A percentile compares a stretch with the other conserved stretches of the same genome.
Conservation (phyloP, 2,888 invertebrate species). For the Cheilosia variabilis region DNA sequence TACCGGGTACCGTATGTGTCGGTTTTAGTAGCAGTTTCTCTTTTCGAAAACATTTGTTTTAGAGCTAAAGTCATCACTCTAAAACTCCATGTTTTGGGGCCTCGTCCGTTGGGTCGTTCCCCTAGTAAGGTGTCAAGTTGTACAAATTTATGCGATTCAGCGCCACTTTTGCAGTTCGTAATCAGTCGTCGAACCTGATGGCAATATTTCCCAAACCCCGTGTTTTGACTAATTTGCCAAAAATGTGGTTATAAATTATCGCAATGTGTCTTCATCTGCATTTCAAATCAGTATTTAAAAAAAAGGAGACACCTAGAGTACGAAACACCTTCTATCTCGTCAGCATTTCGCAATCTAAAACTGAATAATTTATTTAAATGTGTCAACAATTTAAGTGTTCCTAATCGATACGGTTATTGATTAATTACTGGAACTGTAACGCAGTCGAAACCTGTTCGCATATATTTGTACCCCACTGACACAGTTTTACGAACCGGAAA, state of each 20-base stretch:
- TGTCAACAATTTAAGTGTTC: constrained; percentile 12
- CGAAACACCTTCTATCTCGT: not conserved
- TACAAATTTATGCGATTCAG: not conserved
- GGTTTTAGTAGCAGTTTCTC: no score
- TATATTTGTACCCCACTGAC: constrained; percentile 23
- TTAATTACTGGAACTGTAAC: not conserved
- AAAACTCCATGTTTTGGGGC: no score
- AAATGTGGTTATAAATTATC: constrained; percentile 30
- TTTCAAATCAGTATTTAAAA: constrained; percentile 14
- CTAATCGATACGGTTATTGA: not conserved
- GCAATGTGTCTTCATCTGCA: constrained; percentile 14
- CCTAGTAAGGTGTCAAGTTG: constrained; percentile 1
- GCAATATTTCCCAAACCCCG: not conserved
- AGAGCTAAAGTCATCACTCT: no score
- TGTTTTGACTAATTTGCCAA: constrained; percentile 14
- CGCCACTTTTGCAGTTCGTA: not conserved
- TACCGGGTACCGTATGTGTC: no score
- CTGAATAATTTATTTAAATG: not conserved
- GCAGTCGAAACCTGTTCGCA: constrained; percentile 19
- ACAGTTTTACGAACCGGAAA: constrained; percentile 47
- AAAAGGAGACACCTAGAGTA: not conserved
- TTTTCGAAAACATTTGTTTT: no score
- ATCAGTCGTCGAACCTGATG: constrained; percentile 14
- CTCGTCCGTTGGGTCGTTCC: not conserved
- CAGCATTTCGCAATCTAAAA: constrained; percentile 13